Conservation (phyloP, 2,113 vertebrate species). For the Antechinus stuartii region DNA sequence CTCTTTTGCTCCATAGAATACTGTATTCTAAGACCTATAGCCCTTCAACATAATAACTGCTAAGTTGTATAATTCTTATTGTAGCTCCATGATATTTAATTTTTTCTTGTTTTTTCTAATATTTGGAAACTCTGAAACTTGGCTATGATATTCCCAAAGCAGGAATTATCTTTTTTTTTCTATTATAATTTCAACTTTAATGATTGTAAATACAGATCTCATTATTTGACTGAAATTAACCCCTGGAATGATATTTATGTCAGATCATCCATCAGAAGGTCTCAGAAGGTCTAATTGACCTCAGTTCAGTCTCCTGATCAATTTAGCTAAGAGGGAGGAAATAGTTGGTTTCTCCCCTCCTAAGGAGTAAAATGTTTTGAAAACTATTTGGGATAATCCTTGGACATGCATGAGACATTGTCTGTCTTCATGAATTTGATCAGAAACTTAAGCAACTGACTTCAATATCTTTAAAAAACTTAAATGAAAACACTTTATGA, state of each 20-base stretch:
- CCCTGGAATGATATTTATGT: conserved; percentile 63
- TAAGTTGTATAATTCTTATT: too few species aligned
- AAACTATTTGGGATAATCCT: background rate
- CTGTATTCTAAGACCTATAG: too few species aligned
- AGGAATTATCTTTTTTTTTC: background rate
- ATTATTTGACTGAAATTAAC: conserved; percentile 54
- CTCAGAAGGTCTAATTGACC: conserved; percentile 39
- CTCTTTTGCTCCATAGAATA: too few species aligned
- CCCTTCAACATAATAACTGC: too few species aligned
- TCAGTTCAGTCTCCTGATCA: conserved; percentile 34
- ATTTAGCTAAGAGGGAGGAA: conserved; percentile 53
- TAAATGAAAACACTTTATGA: background rate
- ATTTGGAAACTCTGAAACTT: too few species aligned
- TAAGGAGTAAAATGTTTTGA: background rate
- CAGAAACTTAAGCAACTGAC: background rate
- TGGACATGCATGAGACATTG: background rate
- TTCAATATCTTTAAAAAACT: background rate
- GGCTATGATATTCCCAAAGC: too few species aligned
- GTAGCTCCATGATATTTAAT: too few species aligned
- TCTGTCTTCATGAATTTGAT: background rate
- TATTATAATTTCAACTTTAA: conserved; percentile 64
- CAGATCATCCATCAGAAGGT: conserved; percentile 50
- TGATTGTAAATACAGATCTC: conserved; percentile 62
- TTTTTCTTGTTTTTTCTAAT: too few species aligned
- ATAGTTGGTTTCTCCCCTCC: background rate